Evolutionary conservation across 1,140 invertebrate genomes (phyloP).

Genomic region (Lasioglossum albipes): DNA sequence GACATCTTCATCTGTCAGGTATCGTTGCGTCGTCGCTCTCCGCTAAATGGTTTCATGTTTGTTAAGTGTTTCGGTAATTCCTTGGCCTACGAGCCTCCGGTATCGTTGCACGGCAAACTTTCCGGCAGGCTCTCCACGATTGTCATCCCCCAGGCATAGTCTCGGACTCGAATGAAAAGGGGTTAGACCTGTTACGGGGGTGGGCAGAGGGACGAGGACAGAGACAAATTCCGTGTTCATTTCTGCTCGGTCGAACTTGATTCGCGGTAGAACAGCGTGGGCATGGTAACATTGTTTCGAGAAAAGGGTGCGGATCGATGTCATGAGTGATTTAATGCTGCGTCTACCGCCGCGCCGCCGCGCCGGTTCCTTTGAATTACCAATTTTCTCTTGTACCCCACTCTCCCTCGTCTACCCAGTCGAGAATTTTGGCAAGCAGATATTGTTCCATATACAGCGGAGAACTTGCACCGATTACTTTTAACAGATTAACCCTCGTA

Average conservation of each 20-base stretch:
- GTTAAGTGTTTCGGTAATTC: constrained; percentile 43
- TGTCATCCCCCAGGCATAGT: constrained; percentile 21
- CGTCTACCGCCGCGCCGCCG: background rate
- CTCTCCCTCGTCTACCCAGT: background rate
- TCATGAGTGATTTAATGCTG: constrained; percentile 39
- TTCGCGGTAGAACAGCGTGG: constrained; percentile 4
- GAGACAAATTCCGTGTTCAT: constrained; percentile 7
- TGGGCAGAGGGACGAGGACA: background rate
- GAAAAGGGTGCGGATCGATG: constrained; percentile 40
- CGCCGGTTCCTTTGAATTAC: constrained; percentile 6
- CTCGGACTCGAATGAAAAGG: background rate
- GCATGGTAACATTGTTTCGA: constrained; percentile 33
- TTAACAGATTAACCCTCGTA: too few relatives aligned
- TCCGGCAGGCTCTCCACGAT: background rate
- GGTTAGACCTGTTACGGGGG: too few relatives aligned
- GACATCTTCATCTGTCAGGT: constrained; percentile 7
- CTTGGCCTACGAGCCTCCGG: background rate
- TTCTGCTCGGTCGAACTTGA: constrained; percentile 4
- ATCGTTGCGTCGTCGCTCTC: constrained; percentile 6
- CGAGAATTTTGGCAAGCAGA: background rate
- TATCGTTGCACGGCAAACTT: constrained; percentile 19
- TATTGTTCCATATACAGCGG: too few relatives aligned
- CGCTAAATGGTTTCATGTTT: constrained; percentile 41
- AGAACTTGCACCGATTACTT: too few relatives aligned
- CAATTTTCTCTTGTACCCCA: background rate